phyloP scores from a whole-genome alignment of 2,113 vertebrate genomes.

The Burhinus bistriatus region DNA sequence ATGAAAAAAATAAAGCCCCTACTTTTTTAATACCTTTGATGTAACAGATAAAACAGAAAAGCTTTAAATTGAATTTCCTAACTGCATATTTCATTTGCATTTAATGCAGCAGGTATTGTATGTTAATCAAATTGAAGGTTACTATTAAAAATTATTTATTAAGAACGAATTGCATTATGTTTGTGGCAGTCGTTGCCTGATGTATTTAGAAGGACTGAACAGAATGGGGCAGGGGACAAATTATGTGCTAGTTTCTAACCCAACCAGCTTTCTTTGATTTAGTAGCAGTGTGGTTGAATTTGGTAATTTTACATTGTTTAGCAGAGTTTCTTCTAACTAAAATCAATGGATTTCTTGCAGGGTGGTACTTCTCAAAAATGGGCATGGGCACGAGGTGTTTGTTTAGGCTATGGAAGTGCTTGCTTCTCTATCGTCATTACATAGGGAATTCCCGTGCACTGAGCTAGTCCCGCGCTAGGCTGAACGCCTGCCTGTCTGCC shows the following conservation, averaged over 20 bases:
- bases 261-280: neutral
- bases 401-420: neutral
- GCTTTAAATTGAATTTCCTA: conserved; percentile 39
- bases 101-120: conserved; percentile 2
- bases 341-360: neutral
- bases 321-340: neutral
- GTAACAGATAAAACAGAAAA: conserved; percentile 38
- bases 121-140: neutral
- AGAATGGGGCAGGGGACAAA: neutral
- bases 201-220: neutral
- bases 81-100: conserved; percentile 21
- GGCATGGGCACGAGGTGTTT: rapidly evolving
- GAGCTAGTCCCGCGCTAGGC: neutral
- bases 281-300: neutral
- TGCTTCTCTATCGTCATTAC: rapidly evolving
- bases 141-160: neutral
- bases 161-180: neutral
- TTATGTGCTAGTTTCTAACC: neutral
- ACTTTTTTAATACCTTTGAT: conserved; percentile 29
- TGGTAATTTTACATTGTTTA: neutral
- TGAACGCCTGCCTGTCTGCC: neutral
- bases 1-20: conserved; percentile 9
- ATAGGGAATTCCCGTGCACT: neutral
- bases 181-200: neutral
- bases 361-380: neutral